Evolutionary conservation across 2,888 invertebrate genomes (phyloP), one percentile per base, ranked within the genome.

Genomic region (Timandra comae): DNA sequence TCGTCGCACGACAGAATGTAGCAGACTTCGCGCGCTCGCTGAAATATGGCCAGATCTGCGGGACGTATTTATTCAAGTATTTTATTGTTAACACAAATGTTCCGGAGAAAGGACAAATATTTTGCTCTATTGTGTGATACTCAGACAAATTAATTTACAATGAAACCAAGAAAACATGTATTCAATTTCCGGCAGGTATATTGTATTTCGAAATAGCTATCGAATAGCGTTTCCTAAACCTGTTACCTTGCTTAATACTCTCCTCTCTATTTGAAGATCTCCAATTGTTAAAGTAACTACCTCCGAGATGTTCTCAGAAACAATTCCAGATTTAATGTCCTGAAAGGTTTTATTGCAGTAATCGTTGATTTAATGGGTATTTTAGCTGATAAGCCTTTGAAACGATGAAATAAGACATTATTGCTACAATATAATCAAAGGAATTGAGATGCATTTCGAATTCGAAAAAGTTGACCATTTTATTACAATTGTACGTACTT

Each of bases 1-100:
- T 59, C 42, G 43, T 45, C 51, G 48, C 50, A 46, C 47, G 52
- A 54, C 59, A 57, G 54, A 54, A 61, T 56, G 56, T 56, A 52
- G 49, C 49, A 51, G 46, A 55, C 48, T 42, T 42, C 48, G 34
- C 41, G 42, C 43, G 30, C 29, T 30, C 29, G 33, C 29, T 27
- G 30, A 41, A 49, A 45, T 46, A 44, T 36, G 38, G 16, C 16
- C 16, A 16, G 16, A 16, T 16, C 16, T 16, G 16, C 16, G 16
- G 16, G 3, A 16, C 6, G 16, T 16, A 16, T 16, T 16, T 16
- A 16, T 16, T 16, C 16, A 16, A 16, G 4, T 6, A 16, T 16
- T 16, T 16, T 16, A 16, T 16, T 16, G 16, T 16, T 16, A 16
- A 3, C 16, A 16, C 16, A 16, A 16, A 16, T 16, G 6, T 5